These are phyloP conservation scores for Scortum barcoo DNA, from an alignment of 2,113 vertebrate genomes.

Conservation along the genomic window DNA sequence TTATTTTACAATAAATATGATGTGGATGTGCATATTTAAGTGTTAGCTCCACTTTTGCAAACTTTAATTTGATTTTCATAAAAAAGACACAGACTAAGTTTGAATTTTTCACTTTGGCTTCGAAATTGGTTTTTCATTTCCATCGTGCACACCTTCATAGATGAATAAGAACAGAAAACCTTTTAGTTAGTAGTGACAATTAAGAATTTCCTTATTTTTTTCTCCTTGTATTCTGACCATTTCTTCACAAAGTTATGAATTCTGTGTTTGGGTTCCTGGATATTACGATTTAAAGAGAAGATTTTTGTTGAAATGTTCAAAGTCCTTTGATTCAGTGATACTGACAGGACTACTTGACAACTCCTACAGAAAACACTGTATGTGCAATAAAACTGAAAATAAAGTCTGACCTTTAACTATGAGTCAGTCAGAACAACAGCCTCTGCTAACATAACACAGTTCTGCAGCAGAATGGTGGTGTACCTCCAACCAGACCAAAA, in stretches of 20 bases:
- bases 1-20: not conserved
- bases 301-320: not conserved
- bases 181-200: not conserved
- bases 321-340: not conserved
- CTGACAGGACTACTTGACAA: not conserved
- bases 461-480: not conserved
- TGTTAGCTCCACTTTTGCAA: not conserved
- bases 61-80: not conserved
- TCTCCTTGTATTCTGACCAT: not conserved
- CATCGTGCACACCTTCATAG: too few relatives aligned
- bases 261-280: not conserved
- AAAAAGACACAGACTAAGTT: not conserved
- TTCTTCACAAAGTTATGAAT: not conserved
- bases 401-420: constrained; percentile 12
- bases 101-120: not conserved
- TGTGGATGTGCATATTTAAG: not conserved
- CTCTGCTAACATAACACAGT: not conserved
- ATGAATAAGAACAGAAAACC: not conserved
- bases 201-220: not conserved
- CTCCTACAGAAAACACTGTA: not conserved
- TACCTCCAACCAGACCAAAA: constrained; percentile 13
- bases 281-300: not conserved
- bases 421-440: constrained; percentile 24
- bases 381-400: constrained; percentile 1
- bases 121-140: not conserved